Conservation (phyloP, 2,113 vertebrate genomes). For the Taxidea taxus region DNA sequence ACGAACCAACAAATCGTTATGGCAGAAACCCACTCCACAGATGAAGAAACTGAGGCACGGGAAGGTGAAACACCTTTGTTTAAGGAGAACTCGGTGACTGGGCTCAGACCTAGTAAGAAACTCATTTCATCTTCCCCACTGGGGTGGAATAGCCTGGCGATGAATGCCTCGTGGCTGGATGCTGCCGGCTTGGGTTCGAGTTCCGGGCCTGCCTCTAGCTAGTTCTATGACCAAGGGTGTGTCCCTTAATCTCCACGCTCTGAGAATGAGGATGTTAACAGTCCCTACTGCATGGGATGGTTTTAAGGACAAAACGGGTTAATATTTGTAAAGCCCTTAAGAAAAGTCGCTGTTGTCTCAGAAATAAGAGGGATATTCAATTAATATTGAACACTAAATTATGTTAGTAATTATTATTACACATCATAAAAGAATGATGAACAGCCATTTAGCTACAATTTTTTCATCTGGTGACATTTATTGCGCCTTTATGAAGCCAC, state of each 20-base stretch:
- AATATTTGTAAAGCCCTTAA: not conserved
- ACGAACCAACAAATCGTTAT: not conserved
- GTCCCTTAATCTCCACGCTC: not conserved
- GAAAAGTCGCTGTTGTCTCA: not conserved
- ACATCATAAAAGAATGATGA: not conserved
- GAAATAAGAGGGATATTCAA: not conserved
- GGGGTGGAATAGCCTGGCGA: not conserved
- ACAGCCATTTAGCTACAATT: not conserved
- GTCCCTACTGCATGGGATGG: not conserved
- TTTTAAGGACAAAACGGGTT: not conserved
- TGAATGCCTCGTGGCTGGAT: not conserved
- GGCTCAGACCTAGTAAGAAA: not conserved
- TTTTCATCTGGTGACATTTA: constrained; percentile 36
- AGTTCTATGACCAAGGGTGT: not conserved
- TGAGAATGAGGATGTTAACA: not conserved
- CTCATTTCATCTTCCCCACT: not conserved
- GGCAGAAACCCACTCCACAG: not conserved
- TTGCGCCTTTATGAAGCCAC: not conserved
- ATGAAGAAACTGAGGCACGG: not conserved
- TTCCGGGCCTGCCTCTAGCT: not conserved
- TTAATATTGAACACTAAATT: constrained; percentile 21
- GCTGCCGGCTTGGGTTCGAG: not conserved
- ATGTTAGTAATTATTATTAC: not conserved
- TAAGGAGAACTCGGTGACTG: not conserved
- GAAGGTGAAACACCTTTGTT: not conserved